These are phyloP conservation scores for Megaceryle torquata DNA, from an alignment of 2,113 vertebrate species.

Conservation along the genomic window DNA sequence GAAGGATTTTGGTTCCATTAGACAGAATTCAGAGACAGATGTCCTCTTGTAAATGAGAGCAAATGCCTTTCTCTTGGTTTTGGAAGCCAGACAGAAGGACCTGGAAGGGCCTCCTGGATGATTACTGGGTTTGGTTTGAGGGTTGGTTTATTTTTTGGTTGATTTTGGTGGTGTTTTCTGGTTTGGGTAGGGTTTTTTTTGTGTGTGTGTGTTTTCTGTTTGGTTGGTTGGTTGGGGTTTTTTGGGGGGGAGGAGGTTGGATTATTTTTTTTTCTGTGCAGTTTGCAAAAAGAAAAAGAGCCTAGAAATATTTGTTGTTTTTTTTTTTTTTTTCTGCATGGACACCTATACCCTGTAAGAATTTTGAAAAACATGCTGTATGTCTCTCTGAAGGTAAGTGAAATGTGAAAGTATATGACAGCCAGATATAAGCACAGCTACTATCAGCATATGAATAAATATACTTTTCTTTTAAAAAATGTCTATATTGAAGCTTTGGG, in stretches of 20 bases:
- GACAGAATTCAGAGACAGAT: background rate
- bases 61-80: too few relatives aligned
- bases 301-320: background rate
- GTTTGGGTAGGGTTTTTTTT: too few relatives aligned
- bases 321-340: background rate
- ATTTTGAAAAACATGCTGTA: background rate
- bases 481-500: background rate
- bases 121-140: too few relatives aligned
- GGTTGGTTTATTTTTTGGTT: too few relatives aligned
- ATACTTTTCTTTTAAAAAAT: background rate
- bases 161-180: background rate
- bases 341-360: background rate
- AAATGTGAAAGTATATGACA: constrained; percentile 19
- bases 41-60: background rate
- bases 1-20: background rate
- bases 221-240: background rate
- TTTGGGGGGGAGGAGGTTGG: background rate
- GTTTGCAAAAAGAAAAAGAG: background rate
- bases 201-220: too few relatives aligned
- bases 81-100: background rate
- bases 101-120: background rate
- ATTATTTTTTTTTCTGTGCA: background rate
- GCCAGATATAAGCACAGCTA: background rate
- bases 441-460: background rate
- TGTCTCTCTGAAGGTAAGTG: constrained; percentile 13